These are phyloP conservation scores for Cirrhinus molitorella DNA, from an alignment of 2,797 vertebrate species.

Conservation along the genomic window DNA sequence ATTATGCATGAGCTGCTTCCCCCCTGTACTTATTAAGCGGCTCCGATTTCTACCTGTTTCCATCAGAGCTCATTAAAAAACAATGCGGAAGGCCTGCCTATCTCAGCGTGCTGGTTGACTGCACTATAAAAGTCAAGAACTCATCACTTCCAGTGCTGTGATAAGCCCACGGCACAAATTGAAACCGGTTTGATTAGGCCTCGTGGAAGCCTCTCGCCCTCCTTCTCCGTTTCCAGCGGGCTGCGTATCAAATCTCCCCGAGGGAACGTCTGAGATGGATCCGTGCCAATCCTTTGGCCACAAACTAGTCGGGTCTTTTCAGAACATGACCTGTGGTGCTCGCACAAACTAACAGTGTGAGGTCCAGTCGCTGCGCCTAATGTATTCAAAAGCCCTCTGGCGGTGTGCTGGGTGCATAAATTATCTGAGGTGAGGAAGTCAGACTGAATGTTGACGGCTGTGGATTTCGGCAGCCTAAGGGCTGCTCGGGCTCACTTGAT, in stretches of 20 bases:
- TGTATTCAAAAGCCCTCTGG: slow-evolving; percentile 64
- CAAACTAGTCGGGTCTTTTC: slow-evolving; percentile 29
- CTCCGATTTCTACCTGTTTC: slow-evolving; percentile 55
- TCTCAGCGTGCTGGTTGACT: slow-evolving; percentile 71
- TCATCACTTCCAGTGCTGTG: slow-evolving; percentile 71
- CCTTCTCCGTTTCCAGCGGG: slow-evolving; percentile 8
- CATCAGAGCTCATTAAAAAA: slow-evolving; percentile 75
- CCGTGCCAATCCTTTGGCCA: slow-evolving; percentile 30
- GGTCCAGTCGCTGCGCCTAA: slow-evolving; percentile 51
- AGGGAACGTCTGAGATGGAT: slow-evolving; percentile 29
- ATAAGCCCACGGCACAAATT: slow-evolving; percentile 73
- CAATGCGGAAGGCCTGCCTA: slow-evolving; percentile 67
- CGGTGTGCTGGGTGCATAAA: slow-evolving; percentile 64
- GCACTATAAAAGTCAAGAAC: slow-evolving; percentile 69
- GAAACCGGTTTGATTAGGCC: slow-evolving; percentile 73
- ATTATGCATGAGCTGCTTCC: slow-evolving; percentile 69
- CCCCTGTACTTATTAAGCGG: slow-evolving; percentile 70
- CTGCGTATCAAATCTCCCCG: slow-evolving; percentile 17
- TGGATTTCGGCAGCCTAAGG: slow-evolving; percentile 53
- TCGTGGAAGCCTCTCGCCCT: slow-evolving; percentile 57
- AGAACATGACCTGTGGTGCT: slow-evolving; percentile 44
- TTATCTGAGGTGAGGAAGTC: slow-evolving; percentile 60
- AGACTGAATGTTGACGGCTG: slow-evolving; percentile 46
- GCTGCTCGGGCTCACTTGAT: slow-evolving; percentile 43
- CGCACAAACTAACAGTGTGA: slow-evolving; percentile 55